Conservation (phyloP, 2,888 invertebrate genomes). For the Ceriagrion tenellum region DNA sequence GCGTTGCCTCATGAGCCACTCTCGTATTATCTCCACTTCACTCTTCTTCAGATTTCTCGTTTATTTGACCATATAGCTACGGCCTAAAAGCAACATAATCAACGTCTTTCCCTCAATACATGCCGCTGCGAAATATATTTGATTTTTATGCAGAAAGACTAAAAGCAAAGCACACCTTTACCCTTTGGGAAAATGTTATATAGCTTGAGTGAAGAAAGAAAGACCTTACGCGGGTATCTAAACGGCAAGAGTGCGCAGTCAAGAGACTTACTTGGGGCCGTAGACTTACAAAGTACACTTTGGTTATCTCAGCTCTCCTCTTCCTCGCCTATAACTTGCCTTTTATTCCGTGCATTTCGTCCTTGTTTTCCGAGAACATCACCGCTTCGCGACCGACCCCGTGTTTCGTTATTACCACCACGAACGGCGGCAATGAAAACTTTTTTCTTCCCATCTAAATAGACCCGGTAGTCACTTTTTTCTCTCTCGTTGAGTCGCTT, state of each 20-base stretch:
- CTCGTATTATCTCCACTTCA: not conserved
- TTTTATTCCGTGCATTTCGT: not conserved
- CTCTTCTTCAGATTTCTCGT: not conserved
- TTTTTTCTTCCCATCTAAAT: not conserved
- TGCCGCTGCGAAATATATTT: not conserved
- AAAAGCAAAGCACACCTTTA: not conserved
- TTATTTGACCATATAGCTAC: not conserved
- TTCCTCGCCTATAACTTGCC: not conserved
- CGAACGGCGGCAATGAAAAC: not conserved
- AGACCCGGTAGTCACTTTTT: not conserved
- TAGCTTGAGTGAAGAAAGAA: not conserved
- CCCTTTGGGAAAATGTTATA: not conserved
- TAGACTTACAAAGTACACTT: not conserved
- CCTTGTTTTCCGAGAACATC: not conserved
- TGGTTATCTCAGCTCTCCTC: not conserved
- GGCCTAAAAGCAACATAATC: not conserved
- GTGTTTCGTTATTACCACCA: not conserved
- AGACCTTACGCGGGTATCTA: not conserved
- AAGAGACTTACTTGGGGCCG: not conserved
- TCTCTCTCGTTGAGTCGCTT: not conserved
- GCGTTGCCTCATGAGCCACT: not conserved
- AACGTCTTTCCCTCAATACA: not conserved
- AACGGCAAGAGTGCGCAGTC: not conserved
- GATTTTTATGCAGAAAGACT: not conserved
- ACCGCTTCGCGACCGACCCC: not conserved